Evolutionary conservation across 1,140 invertebrate genomes (phyloP).

Genomic region (Atta colombica): DNA sequence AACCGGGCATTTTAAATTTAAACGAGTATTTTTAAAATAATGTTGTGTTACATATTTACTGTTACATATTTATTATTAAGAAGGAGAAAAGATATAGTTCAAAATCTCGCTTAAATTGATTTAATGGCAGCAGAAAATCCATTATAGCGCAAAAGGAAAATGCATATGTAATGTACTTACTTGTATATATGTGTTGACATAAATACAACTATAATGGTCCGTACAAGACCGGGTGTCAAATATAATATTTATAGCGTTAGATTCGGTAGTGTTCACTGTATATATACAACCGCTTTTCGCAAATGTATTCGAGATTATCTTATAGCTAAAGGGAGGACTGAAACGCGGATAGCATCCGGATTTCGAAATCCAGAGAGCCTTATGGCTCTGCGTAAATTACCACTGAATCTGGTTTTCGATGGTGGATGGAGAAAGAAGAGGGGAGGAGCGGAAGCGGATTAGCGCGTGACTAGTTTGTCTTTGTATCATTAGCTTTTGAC

Average conservation of each 20-base stretch:
- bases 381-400: slow-evolving; percentile 49
- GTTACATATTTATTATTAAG: background rate
- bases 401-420: background rate
- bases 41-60: background rate
- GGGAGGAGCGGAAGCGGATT: slow-evolving; percentile 24
- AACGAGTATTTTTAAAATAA: background rate
- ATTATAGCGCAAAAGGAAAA: background rate
- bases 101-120: background rate
- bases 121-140: background rate
- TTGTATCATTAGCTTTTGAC: slow-evolving; percentile 83
- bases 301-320: slow-evolving; percentile 40
- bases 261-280: background rate
- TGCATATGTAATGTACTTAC: background rate
- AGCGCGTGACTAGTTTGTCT: slow-evolving; percentile 76
- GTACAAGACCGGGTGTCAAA: background rate
- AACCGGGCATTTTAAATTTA: background rate
- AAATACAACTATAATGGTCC: background rate
- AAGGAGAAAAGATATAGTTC: background rate
- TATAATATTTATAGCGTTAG: slow-evolving; percentile 22
- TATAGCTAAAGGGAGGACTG: slow-evolving; percentile 19
- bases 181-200: background rate
- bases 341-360: background rate
- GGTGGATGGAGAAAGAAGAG: background rate
- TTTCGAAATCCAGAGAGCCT: slow-evolving; percentile 22
- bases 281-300: background rate